Percentiles rank a stretch among this genome's conserved stretches.
These are phyloP conservation scores for Uloborus diversus DNA, from an alignment of 1,140 invertebrate genomes.

Conservation along the genomic window DNA sequence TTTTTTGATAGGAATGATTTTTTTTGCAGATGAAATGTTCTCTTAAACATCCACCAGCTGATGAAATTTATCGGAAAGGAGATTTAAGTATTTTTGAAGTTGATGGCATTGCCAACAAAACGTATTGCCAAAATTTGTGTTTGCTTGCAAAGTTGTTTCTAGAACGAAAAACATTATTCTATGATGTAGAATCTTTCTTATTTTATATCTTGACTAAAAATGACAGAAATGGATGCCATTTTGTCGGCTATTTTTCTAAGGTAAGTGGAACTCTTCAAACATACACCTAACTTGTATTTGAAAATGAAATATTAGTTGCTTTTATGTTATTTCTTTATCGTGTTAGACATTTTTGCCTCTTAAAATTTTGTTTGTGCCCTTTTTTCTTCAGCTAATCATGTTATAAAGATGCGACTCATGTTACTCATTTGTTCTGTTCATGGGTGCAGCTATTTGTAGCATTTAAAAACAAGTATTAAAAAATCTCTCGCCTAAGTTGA, in stretches of 20 bases:
- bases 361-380: no score
- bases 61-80: conserved; percentile 92
- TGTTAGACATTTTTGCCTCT: no score
- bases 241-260: conserved; percentile 71
- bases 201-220: conserved; percentile 97
- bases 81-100: conserved; percentile 85
- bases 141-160: conserved; percentile 96
- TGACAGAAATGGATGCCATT: conserved; percentile 76
- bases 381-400: no score
- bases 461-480: no score
- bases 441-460: no score
- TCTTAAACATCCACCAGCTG: conserved; percentile 93
- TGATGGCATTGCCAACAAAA: conserved; percentile 96
- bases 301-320: background rate
- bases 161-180: conserved; percentile 98
- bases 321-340: background rate
- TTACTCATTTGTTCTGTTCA: no score
- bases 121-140: conserved; percentile 98
- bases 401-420: no score
- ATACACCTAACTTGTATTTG: background rate
- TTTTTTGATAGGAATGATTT: no score
- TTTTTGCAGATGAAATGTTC: conserved; percentile 78
- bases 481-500: no score
- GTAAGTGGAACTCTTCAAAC: conserved; percentile 57
- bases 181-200: conserved; percentile 98